Percentiles rank a stretch among this genome's conserved stretches.
phyloP scores from a whole-genome alignment of 2,797 vertebrate species.

The Apogon talboti region DNA sequence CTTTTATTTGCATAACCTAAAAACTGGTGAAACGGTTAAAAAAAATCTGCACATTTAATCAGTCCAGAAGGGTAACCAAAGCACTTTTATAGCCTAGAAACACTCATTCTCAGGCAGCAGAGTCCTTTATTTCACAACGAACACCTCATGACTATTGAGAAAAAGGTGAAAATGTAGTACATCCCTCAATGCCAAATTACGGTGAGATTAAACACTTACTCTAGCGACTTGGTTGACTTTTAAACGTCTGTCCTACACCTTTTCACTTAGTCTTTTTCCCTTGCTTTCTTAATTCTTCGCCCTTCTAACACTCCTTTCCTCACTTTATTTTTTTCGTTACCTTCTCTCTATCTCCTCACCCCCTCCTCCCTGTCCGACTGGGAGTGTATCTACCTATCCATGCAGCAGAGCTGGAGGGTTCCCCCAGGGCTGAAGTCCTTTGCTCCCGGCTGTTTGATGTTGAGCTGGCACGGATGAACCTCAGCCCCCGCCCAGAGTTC shows the following conservation, averaged over 20 bases:
- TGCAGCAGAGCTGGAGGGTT: conserved; percentile 67
- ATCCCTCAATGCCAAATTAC: too few relatives aligned
- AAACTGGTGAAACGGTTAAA: too few relatives aligned
- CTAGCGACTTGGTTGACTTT: not conserved
- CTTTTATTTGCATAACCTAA: too few relatives aligned
- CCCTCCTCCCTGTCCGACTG: conserved; percentile 30
- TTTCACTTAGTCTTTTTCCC: not conserved
- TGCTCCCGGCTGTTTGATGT: conserved; percentile 80
- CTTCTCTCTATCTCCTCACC: not conserved
- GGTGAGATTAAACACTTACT: too few relatives aligned
- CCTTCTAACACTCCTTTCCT: not conserved
- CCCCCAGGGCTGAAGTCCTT: conserved; percentile 77
- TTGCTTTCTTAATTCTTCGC: conserved; percentile 1
- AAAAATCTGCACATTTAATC: too few relatives aligned
- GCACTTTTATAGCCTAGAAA: too few relatives aligned
- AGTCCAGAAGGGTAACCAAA: too few relatives aligned
- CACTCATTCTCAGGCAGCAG: too few relatives aligned
- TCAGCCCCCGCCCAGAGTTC: conserved; percentile 69
- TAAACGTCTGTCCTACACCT: conserved; percentile 5
- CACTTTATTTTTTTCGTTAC: conserved; percentile 8
- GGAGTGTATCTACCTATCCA: conserved; percentile 70
- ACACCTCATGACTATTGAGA: too few relatives aligned
- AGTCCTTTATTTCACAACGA: too few relatives aligned
- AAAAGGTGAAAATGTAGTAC: too few relatives aligned
- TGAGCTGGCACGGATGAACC: conserved; percentile 71